Evolutionary conservation across 2,888 invertebrate species (phyloP).

Genomic region (Pseudococcus viburni): DNA sequence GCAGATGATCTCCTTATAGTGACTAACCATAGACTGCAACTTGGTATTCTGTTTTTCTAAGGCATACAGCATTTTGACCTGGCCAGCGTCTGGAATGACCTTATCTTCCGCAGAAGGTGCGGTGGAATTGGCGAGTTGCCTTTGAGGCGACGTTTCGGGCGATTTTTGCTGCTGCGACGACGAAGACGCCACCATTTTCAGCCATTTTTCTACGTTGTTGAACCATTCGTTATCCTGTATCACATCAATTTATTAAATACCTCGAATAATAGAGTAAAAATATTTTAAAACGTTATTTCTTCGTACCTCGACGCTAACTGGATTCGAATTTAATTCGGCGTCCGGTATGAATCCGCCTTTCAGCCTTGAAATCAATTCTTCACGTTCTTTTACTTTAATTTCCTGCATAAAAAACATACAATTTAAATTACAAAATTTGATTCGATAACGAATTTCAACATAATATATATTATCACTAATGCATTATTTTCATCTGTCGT

Average conservation of each 20-base stretch:
- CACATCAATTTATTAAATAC: not conserved
- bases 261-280: not conserved
- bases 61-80: conserved; percentile 73
- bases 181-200: conserved; percentile 39
- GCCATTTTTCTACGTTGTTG: conserved; percentile 46
- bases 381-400: conserved; percentile 61
- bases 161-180: conserved; percentile 34
- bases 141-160: conserved; percentile 22
- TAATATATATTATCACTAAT: too few species aligned
- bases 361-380: conserved; percentile 21
- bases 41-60: conserved; percentile 77
- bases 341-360: conserved; percentile 25
- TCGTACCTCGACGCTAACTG: conserved; percentile 42
- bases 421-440: not conserved
- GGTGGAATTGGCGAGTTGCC: not conserved
- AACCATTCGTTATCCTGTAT: conserved; percentile 57
- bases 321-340: conserved; percentile 34
- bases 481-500: too few species aligned
- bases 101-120: conserved; percentile 5
- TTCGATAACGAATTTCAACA: not conserved
- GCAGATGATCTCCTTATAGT: conserved; percentile 83
- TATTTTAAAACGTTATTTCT: not conserved
- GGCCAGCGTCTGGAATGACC: conserved; percentile 57
- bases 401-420: conserved; percentile 11
- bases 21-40: conserved; percentile 76